Evolutionary conservation across 1,140 invertebrate species (phyloP).

Genomic region (Orchestia grillus): DNA sequence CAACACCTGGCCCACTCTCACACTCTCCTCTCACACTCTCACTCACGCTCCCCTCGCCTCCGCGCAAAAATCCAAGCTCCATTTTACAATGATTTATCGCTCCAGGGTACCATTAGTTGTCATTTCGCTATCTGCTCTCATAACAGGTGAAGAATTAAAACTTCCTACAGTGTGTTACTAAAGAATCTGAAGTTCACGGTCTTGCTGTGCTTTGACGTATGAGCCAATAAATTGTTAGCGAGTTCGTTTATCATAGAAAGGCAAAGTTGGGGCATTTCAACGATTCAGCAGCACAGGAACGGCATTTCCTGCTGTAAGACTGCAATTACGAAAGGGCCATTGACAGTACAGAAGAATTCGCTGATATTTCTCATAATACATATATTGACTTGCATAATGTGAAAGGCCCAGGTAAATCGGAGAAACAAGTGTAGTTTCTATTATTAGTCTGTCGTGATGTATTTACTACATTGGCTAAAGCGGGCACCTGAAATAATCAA

Average conservation of each 20-base stretch:
- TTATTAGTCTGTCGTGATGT: too few species aligned
- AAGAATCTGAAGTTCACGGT: neutral
- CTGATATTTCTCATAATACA: neutral
- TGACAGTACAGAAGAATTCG: neutral
- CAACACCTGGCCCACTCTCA: conserved; percentile 4
- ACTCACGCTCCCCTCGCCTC: neutral
- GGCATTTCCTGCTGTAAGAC: neutral
- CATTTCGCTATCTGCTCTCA: neutral
- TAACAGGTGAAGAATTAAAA: neutral
- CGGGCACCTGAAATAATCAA: too few species aligned
- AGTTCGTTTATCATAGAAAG: neutral
- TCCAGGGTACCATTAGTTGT: neutral
- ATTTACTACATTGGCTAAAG: too few species aligned
- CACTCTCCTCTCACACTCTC: neutral
- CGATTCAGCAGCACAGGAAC: neutral
- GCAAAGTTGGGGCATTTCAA: neutral
- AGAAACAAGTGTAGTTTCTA: too few species aligned
- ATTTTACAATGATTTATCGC: neutral
- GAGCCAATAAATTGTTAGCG: neutral
- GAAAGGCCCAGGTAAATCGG: too few species aligned
- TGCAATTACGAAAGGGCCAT: neutral
- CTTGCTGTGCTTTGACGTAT: neutral
- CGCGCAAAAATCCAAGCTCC: neutral
- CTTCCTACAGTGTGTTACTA: neutral
- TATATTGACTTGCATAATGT: too few species aligned